Base-by-base conservation (phyloP, 2,113 vertebrate genomes). In the pig (Sus scrofa) region DNA sequence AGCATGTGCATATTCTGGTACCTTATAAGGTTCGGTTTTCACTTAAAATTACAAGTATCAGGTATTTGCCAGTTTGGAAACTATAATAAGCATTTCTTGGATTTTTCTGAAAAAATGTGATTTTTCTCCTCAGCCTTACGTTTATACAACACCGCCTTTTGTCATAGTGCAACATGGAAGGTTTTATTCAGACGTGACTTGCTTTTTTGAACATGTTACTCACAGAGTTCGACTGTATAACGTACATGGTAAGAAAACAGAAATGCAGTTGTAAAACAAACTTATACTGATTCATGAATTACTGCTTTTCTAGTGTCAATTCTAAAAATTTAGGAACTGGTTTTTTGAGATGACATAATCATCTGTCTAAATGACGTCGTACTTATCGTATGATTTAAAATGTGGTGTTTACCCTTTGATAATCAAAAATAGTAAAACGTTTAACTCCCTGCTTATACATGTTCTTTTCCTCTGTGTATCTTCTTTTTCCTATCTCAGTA, bases 131-230 rank as follows among this genome's bases (percentile, higher is more conserved):
- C 96, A 99, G 99, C 98, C 97, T 34, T 99, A 99, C 78, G 95
- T 98, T 89, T 98, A 97, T 63, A 96, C 97, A 44, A 97, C 98
- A 65, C 98, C 98, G 10, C 99, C 99, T 63, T 94, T 98, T 82
- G 95, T 99, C 83, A 98, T 99, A 95, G 98, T 99, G 96, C 98
- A 98, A 52, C 98, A 96, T 95, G 99, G 99, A 90, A 99, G 86
- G 2, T 90, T 99, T 96, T 99, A 99, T 97, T 99, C 99, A 30
- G 99, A 99, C 94, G 98, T 99, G 97, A 99, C 99, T 84, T 99
- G 98, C 95, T 99, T 98, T 97, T 99, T 99, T 86, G 97, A 94
- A 58, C 99, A 99, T 1, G 94, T 99, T 89, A 99, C 98, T 19
- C 99, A 99, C 96, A 99, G 98, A 3, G 85, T 98, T 16, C 98